Percentiles rank a stretch among this genome's conserved stretches.
These are phyloP conservation scores for Hapalemur alaotrensis DNA, from an alignment of 2,797 vertebrate species.

Conservation along the genomic window DNA sequence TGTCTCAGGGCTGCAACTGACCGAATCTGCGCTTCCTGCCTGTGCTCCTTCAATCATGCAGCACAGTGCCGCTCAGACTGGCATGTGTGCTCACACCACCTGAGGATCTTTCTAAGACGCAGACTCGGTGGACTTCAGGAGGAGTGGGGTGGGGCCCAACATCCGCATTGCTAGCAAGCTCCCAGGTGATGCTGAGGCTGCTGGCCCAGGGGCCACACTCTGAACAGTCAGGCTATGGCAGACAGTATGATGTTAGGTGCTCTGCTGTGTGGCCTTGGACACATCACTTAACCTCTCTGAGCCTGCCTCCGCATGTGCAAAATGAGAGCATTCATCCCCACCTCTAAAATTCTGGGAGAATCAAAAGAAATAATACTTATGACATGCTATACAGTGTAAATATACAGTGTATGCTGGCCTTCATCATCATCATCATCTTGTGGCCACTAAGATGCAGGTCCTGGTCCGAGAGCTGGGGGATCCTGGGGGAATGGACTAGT, in stretches of 20 bases:
- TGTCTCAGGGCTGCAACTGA: neutral
- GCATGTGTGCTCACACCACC: neutral
- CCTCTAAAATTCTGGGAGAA: neutral
- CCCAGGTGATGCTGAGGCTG: neutral
- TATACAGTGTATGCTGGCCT: neutral
- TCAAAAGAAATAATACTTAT: neutral
- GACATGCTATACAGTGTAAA: neutral
- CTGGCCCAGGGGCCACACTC: neutral
- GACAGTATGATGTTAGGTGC: accelerated
- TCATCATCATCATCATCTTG: neutral
- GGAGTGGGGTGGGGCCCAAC: neutral
- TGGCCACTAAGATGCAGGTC: neutral
- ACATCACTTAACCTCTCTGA: neutral
- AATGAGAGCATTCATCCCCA: neutral
- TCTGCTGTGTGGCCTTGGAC: neutral
- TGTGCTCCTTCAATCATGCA: neutral
- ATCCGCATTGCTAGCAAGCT: neutral
- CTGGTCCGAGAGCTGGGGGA: neutral
- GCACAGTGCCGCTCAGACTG: neutral
- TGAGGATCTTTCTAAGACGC: neutral
- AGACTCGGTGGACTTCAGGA: neutral
- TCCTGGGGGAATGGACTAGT: no score
- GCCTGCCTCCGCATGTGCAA: neutral
- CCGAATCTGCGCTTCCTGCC: no score
- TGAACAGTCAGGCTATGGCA: neutral